These are phyloP conservation scores for Vespertilio murinus DNA, from an alignment of 2,797 vertebrate genomes.

Conservation along the genomic window DNA sequence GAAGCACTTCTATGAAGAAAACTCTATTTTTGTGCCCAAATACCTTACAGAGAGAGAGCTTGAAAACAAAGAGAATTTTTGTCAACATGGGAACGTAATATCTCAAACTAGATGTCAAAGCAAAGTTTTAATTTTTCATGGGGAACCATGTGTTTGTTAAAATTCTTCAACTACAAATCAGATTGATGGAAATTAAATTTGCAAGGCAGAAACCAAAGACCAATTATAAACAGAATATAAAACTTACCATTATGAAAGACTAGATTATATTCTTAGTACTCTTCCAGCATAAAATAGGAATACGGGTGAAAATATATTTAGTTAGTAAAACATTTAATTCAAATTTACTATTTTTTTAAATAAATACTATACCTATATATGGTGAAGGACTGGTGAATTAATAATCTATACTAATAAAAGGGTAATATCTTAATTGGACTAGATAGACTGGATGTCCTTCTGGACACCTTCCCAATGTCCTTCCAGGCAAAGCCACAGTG, in stretches of 20 bases:
- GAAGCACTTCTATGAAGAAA: not conserved
- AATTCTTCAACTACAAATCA: not conserved
- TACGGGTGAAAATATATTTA: not conserved
- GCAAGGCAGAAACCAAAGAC: not conserved
- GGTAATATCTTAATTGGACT: too few relatives aligned
- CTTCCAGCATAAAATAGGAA: not conserved
- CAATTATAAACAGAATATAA: not conserved
- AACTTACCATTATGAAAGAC: not conserved
- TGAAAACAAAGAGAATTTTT: constrained; percentile 4
- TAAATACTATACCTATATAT: not conserved
- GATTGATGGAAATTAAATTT: constrained; percentile 11
- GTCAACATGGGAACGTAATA: not conserved
- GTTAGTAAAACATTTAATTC: not conserved
- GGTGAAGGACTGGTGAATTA: not conserved
- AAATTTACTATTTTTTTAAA: not conserved
- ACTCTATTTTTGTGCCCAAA: not conserved
- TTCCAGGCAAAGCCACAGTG: too few relatives aligned
- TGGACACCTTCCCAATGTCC: too few relatives aligned
- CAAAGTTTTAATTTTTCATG: not conserved
- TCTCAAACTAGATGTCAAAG: not conserved
- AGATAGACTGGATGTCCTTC: too few relatives aligned
- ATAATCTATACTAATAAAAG: not conserved
- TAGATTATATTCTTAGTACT: not conserved
- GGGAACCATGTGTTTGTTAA: not conserved
- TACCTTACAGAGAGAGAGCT: not conserved